phyloP scores from a whole-genome alignment of 2,797 vertebrate species.

The Enteromius mattozi region DNA sequence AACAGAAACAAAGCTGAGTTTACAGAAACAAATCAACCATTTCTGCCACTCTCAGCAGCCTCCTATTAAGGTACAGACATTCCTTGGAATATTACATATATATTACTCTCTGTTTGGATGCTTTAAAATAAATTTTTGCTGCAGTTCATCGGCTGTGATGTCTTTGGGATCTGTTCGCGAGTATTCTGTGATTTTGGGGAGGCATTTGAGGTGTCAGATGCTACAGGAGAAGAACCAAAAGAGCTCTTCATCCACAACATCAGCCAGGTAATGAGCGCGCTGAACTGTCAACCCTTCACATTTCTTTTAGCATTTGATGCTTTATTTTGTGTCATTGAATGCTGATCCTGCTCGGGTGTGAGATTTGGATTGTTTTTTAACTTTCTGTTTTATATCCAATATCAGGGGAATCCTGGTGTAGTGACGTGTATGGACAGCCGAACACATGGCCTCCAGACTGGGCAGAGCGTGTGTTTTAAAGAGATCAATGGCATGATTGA shows the following conservation, averaged over 20 bases:
- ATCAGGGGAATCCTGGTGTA: constrained; percentile 88
- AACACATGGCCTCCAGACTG: constrained; percentile 92
- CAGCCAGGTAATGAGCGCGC: constrained; percentile 81
- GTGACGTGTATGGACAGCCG: constrained; percentile 95
- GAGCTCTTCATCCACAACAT: constrained; percentile 97
- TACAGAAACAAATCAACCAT: constrained; percentile 90
- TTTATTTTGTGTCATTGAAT: background rate
- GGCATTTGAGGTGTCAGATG: constrained; percentile 93
- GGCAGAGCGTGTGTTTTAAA: constrained; percentile 90
- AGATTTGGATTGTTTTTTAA: constrained; percentile 17
- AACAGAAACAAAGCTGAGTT: constrained; percentile 85
- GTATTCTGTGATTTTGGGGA: constrained; percentile 98
- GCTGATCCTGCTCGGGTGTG: background rate
- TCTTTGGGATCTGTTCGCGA: constrained; percentile 89
- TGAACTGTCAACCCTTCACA: no score
- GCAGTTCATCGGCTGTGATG: constrained; percentile 92
- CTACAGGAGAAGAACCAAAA: constrained; percentile 95
- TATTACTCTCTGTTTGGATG: background rate
- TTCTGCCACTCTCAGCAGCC: constrained; percentile 91
- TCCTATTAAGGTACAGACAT: constrained; percentile 87
- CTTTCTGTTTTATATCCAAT: constrained; percentile 14
- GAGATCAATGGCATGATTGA: constrained; percentile 93
- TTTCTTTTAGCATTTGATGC: background rate
- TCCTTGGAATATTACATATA: background rate
- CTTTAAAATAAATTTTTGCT: constrained; percentile 21